Conservation (phyloP, 2,113 vertebrate genomes). For the Nothocercus julius region DNA sequence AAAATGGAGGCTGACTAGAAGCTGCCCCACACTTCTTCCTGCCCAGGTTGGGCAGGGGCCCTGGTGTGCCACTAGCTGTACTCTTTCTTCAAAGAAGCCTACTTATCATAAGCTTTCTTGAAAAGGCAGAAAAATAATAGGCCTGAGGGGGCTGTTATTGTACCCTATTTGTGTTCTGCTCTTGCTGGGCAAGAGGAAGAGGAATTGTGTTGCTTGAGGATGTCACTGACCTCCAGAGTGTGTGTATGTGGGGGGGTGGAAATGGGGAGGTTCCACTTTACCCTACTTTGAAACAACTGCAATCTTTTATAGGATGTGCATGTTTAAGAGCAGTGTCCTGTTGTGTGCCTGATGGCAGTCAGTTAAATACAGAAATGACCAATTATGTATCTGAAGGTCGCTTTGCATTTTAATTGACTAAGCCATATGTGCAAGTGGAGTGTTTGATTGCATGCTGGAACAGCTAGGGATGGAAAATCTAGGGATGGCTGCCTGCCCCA, state of each 20-base stretch:
- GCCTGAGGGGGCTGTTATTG: rapidly evolving
- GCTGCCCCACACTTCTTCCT: rapidly evolving
- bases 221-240: rapidly evolving
- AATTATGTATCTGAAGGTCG: not conserved
- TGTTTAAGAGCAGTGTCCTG: rapidly evolving
- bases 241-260: not conserved
- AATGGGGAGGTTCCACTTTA: not conserved
- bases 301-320: rapidly evolving
- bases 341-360: not conserved
- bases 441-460: not conserved
- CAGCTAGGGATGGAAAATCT: not conserved
- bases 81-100: rapidly evolving
- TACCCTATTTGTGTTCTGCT: rapidly evolving
- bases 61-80: rapidly evolving
- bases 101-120: rapidly evolving
- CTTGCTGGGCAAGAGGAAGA: not conserved
- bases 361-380: not conserved
- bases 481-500: not conserved
- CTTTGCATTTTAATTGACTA: not conserved
- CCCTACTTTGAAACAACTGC: too few species aligned
- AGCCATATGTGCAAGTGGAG: not conserved
- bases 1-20: rapidly evolving
- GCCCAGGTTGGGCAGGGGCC: rapidly evolving
- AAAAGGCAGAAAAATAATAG: rapidly evolving
- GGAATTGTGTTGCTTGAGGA: rapidly evolving